Evolutionary conservation across 2,888 invertebrate species (phyloP).

Genomic region (Leuctra nigra): DNA sequence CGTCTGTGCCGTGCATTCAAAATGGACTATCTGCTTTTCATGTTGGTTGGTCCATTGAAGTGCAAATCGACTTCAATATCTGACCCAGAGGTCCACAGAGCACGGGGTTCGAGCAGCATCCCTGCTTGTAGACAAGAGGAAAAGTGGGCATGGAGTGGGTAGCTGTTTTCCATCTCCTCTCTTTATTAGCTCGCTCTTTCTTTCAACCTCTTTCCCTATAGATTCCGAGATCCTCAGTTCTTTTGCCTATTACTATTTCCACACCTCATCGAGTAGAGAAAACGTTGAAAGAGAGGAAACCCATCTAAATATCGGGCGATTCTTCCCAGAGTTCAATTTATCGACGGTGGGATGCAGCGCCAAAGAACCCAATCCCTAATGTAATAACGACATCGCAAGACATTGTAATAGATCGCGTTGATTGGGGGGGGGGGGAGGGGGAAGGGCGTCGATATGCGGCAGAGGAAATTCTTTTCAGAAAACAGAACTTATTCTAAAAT

Average conservation of each 20-base stretch:
- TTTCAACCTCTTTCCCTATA: constrained; percentile 12
- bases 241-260: constrained; percentile 9
- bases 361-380: constrained; percentile 1
- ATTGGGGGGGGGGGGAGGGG: too few species aligned
- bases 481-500: too few species aligned
- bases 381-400: background rate
- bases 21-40: constrained; percentile 18
- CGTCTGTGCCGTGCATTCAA: constrained; percentile 6
- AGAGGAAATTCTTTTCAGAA: too few species aligned
- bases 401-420: constrained; percentile 1
- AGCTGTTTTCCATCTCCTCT: constrained; percentile 2
- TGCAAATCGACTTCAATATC: constrained; percentile 24
- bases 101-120: background rate
- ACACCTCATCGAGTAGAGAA: background rate
- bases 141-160: background rate
- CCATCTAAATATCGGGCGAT: constrained; percentile 5
- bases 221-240: constrained; percentile 6
- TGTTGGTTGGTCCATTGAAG: constrained; percentile 21
- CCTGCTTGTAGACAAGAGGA: constrained; percentile 14
- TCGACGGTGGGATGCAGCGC: too few species aligned
- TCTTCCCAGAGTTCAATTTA: constrained; percentile 1
- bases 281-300: constrained; percentile 1
- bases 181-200: constrained; percentile 14
- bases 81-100: constrained; percentile 12
- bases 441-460: too few species aligned